A percentile compares a stretch with the other conserved stretches of the same genome.
Evolutionary conservation across 2,113 vertebrate genomes (phyloP).

Genomic region (Arizona elegans): DNA sequence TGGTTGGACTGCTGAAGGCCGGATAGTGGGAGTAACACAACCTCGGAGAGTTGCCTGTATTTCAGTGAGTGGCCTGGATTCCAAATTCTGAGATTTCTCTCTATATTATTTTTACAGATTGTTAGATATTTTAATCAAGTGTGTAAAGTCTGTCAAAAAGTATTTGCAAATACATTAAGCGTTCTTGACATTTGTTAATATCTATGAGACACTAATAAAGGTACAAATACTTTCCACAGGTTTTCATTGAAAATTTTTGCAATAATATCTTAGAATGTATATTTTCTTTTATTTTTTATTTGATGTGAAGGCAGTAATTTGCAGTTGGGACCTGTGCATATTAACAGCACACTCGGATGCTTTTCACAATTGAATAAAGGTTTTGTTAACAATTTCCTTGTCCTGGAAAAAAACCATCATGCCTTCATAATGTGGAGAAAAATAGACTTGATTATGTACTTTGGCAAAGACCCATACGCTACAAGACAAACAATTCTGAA

Average conservation of each 20-base stretch:
- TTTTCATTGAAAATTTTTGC: neutral
- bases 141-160: neutral
- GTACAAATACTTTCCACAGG: neutral
- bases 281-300: neutral
- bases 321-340: neutral
- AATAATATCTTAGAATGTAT: neutral
- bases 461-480: neutral
- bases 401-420: neutral
- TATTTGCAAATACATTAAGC: neutral
- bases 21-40: conserved; percentile 94
- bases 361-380: neutral
- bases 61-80: conserved; percentile 77
- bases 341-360: neutral
- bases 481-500: neutral
- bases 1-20: conserved; percentile 93
- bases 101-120: neutral
- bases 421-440: neutral
- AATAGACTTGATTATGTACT: neutral
- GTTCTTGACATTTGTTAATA: neutral
- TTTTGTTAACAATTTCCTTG: neutral
- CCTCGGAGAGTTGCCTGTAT: conserved; percentile 94
- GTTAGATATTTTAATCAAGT: neutral
- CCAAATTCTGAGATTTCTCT: neutral
- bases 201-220: neutral
- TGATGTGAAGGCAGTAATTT: neutral